Conservation (phyloP, 2,797 vertebrate genomes). For the Thunnus albacares region DNA sequence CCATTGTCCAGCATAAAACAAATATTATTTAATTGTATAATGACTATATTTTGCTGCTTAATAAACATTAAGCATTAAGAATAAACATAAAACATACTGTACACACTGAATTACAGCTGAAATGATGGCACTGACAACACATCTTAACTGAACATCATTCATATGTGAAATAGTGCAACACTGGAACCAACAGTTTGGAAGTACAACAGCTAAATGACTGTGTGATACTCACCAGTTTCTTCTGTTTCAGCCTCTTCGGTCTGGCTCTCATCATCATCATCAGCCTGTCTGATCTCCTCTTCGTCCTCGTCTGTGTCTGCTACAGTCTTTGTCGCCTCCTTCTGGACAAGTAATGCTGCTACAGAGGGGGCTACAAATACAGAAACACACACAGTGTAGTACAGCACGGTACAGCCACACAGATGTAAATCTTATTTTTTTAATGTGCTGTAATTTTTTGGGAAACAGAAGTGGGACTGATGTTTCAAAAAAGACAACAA, state of each 20-base stretch:
- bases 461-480: neutral
- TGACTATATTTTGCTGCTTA: no score
- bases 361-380: conserved; percentile 41
- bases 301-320: conserved; percentile 53
- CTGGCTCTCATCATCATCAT: conserved; percentile 52
- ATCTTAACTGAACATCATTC: no score
- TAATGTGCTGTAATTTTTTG: no score
- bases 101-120: no score
- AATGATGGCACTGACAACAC: no score
- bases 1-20: neutral
- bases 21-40: neutral
- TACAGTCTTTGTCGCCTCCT: conserved; percentile 65
- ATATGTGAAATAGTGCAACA: neutral
- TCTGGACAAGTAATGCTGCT: conserved; percentile 55
- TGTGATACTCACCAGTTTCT: conserved; percentile 26
- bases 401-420: neutral
- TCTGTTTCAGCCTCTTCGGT: conserved; percentile 59
- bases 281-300: conserved; percentile 41
- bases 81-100: no score
- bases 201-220: neutral
- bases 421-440: no score
- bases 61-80: neutral
- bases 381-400: neutral
- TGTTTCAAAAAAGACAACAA: neutral
- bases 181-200: no score